Evolutionary conservation across 2,888 invertebrate species (phyloP).

Genomic region (Phengaris alcon): DNA sequence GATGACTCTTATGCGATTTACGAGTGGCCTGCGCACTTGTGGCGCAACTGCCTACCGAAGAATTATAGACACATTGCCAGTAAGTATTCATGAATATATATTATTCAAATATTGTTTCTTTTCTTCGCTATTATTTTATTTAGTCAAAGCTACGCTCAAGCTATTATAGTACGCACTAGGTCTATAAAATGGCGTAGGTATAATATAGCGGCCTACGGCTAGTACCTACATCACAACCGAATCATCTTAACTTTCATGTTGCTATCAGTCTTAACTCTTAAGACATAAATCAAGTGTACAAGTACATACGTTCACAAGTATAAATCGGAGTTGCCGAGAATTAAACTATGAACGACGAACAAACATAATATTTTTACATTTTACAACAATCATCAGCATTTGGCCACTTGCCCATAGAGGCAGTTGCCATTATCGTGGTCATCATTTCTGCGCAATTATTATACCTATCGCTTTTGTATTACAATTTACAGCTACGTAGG

Average conservation of each 20-base stretch:
- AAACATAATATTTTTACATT: background rate
- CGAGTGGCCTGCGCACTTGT: conserved; percentile 87
- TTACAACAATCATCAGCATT: background rate
- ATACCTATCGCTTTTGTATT: background rate
- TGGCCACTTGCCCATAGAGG: background rate
- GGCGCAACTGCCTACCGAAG: conserved; percentile 87
- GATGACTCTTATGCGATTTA: conserved; percentile 85
- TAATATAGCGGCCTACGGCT: too few relatives aligned
- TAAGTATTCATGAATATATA: conserved; percentile 52
- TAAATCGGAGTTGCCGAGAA: background rate
- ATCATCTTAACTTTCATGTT: too few relatives aligned
- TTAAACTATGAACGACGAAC: background rate
- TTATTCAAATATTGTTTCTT: too few relatives aligned
- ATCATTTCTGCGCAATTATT: conserved; percentile 13
- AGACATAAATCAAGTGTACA: background rate
- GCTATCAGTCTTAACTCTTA: too few relatives aligned
- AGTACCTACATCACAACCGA: too few relatives aligned
- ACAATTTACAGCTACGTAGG: background rate
- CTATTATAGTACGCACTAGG: too few relatives aligned
- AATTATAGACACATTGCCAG: conserved; percentile 85
- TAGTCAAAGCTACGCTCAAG: too few relatives aligned
- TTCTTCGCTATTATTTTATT: too few relatives aligned
- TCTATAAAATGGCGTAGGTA: too few relatives aligned
- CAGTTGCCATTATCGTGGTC: conserved; percentile 4
- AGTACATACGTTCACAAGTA: background rate